These are phyloP conservation scores for Diachrysia chrysitis DNA, from an alignment of 2,888 invertebrate genomes.

Conservation along the genomic window DNA sequence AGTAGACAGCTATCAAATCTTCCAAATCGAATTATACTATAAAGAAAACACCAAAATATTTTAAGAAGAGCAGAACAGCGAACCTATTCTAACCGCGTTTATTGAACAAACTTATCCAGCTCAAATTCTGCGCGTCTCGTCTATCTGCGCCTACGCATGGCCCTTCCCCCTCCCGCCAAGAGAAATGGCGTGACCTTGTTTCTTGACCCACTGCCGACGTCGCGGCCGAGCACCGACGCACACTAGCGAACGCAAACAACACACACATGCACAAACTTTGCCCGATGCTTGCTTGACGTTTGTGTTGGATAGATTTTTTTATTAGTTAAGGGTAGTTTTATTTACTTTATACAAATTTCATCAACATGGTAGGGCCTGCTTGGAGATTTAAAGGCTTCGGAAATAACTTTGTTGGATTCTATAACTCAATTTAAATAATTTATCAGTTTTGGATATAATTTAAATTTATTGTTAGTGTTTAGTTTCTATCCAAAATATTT, in stretches of 20 bases:
- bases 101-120: conserved; percentile 42
- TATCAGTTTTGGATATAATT: no score
- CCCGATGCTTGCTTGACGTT: conserved; percentile 29
- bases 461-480: no score
- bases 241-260: conserved; percentile 52
- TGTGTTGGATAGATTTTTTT: conserved; percentile 7
- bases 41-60: background rate
- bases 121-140: conserved; percentile 44
- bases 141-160: conserved; percentile 63
- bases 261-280: conserved; percentile 47
- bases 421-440: no score
- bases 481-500: no score
- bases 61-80: background rate
- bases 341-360: no score
- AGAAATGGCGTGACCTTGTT: conserved; percentile 88
- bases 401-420: background rate
- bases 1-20: background rate
- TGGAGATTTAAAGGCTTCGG: background rate
- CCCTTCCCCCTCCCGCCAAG: conserved; percentile 65
- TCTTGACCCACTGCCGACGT: conserved; percentile 87
- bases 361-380: background rate
- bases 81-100: background rate
- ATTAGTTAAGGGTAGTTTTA: conserved; percentile 24
- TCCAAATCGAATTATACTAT: background rate
- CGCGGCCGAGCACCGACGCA: conserved; percentile 80